These are phyloP conservation scores for Hoplodrina ambigua DNA, from an alignment of 2,888 invertebrate genomes.

Conservation along the genomic window DNA sequence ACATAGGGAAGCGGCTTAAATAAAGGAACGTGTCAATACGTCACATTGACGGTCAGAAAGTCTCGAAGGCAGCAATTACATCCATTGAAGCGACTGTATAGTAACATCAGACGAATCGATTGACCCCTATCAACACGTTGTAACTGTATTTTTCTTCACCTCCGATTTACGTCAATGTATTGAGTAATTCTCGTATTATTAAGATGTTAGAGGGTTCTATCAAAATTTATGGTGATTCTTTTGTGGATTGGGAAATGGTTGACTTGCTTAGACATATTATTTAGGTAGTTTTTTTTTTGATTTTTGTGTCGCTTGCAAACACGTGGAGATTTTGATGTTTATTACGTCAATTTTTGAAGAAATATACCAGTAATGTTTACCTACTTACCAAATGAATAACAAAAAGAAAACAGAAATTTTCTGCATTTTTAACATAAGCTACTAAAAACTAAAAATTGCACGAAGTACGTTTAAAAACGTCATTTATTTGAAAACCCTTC, in stretches of 20 bases:
- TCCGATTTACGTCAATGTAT: slow-evolving; percentile 2
- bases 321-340: too few species aligned
- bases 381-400: not conserved
- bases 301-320: too few species aligned
- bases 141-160: slow-evolving; percentile 46
- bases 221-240: not conserved
- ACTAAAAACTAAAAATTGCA: slow-evolving; percentile 12
- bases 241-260: not conserved
- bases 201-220: not conserved
- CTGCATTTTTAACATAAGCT: not conserved
- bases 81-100: slow-evolving; percentile 76
- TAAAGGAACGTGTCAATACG: slow-evolving; percentile 53
- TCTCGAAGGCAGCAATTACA: slow-evolving; percentile 84
- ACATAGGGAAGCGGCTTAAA: not conserved
- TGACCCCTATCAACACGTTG: slow-evolving; percentile 47
- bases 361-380: not conserved
- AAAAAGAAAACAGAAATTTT: not conserved
- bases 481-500: slow-evolving; percentile 30
- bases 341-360: too few species aligned
- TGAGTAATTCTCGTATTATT: slow-evolving; percentile 11
- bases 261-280: not conserved
- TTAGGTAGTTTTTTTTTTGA: too few species aligned
- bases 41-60: slow-evolving; percentile 65
- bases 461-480: slow-evolving; percentile 18
- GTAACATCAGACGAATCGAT: slow-evolving; percentile 65